Conservation (phyloP, 2,888 invertebrate species). For the Dinocampus coccinellae region DNA sequence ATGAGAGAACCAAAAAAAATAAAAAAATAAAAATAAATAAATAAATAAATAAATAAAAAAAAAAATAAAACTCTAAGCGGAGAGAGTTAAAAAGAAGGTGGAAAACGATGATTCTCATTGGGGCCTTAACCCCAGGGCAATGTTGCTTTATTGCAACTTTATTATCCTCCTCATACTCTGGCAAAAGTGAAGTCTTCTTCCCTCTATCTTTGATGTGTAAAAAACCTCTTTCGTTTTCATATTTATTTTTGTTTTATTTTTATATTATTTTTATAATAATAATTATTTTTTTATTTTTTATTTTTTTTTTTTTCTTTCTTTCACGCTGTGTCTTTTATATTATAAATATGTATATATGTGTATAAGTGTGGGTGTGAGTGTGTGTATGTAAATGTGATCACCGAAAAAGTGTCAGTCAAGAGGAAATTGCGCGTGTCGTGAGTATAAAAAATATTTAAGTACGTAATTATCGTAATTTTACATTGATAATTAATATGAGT, state of each 20-base stretch:
- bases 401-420: conserved; percentile 25
- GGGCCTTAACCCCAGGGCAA: conserved; percentile 43
- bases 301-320: not conserved
- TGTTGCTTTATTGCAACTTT: conserved; percentile 50
- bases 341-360: not conserved
- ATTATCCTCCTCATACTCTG: conserved; percentile 45
- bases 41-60: conserved; percentile 22
- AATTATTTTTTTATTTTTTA: too few relatives aligned
- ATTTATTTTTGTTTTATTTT: too few relatives aligned
- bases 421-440: conserved; percentile 27
- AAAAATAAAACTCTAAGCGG: conserved; percentile 6
- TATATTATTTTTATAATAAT: too few relatives aligned
- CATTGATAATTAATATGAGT: conserved; percentile 7
- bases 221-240: not conserved
- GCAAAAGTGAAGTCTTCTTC: conserved; percentile 8
- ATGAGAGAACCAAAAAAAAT: too few relatives aligned
- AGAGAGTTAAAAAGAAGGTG: conserved; percentile 27
- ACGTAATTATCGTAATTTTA: conserved; percentile 16
- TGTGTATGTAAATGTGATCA: not conserved
- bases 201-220: not conserved
- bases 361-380: not conserved
- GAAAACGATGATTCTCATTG: conserved; percentile 34
- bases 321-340: not conserved
- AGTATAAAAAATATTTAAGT: conserved; percentile 11
- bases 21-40: too few relatives aligned